phyloP scores from a whole-genome alignment of 2,113 vertebrate genomes.

The Crotalus horridus region DNA sequence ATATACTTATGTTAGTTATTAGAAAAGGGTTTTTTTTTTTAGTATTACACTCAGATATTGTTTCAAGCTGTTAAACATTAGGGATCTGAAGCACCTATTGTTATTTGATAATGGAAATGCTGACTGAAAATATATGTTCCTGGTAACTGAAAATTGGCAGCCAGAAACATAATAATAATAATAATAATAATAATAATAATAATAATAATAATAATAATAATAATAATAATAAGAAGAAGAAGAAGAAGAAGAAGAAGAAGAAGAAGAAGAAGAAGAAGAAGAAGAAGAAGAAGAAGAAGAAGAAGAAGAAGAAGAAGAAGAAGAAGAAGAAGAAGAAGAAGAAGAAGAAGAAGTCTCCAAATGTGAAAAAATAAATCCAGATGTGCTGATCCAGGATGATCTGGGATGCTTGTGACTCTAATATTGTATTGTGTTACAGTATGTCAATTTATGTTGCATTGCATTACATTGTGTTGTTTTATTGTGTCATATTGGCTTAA shows the following conservation, averaged over 20 bases:
- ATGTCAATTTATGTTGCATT: background rate
- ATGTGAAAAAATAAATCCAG: background rate
- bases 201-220: too few relatives aligned
- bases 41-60: background rate
- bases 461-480: background rate
- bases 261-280: too few relatives aligned
- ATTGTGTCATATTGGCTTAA: background rate
- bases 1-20: background rate
- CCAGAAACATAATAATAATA: background rate
- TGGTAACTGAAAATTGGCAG: background rate
- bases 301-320: too few relatives aligned
- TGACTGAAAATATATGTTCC: background rate
- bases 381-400: background rate
- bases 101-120: background rate
- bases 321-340: too few relatives aligned
- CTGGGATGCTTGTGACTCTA: background rate
- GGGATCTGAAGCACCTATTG: background rate
- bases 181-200: too few relatives aligned
- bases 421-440: background rate
- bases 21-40: background rate
- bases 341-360: background rate
- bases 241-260: too few relatives aligned
- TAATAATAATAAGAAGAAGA: too few relatives aligned
- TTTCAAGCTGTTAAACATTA: background rate
- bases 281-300: too few relatives aligned